Evolutionary conservation across 2,113 vertebrate genomes (phyloP).

Genomic region (Canis aureus): DNA sequence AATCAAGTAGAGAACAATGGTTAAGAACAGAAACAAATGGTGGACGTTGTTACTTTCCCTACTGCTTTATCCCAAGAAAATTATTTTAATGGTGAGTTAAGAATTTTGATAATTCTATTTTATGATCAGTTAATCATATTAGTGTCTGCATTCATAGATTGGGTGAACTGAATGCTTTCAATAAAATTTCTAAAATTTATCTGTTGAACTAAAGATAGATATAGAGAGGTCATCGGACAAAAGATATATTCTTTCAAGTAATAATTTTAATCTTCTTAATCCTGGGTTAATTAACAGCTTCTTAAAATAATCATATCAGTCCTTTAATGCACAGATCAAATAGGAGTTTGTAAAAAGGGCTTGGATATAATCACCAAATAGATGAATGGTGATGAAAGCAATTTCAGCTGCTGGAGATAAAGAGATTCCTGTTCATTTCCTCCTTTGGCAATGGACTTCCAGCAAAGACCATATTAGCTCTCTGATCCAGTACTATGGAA

Average conservation of each 20-base stretch:
- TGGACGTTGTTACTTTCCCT: not conserved
- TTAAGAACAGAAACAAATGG: not conserved
- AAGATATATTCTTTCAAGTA: not conserved
- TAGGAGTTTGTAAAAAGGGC: not conserved
- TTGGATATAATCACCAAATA: not conserved
- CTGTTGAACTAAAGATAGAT: not conserved
- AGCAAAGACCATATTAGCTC: not conserved
- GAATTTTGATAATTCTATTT: not conserved
- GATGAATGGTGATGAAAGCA: not conserved
- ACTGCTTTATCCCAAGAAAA: not conserved
- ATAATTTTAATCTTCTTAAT: constrained; percentile 1
- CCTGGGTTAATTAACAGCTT: not conserved
- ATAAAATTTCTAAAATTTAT: not conserved
- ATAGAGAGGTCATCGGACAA: not conserved
- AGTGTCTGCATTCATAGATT: not conserved
- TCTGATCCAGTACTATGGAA: not conserved
- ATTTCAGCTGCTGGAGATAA: not conserved
- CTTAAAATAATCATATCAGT: not conserved
- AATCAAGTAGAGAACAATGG: not conserved
- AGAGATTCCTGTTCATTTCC: not conserved
- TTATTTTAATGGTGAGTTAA: not conserved
- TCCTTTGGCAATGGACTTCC: not conserved
- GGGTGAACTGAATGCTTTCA: not conserved
- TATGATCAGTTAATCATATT: not conserved
- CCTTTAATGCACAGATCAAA: not conserved